Evolutionary conservation across 1,140 invertebrate genomes (phyloP), one percentile per base, ranked within the genome.

Genomic region (Spodoptera frugiperda): DNA sequence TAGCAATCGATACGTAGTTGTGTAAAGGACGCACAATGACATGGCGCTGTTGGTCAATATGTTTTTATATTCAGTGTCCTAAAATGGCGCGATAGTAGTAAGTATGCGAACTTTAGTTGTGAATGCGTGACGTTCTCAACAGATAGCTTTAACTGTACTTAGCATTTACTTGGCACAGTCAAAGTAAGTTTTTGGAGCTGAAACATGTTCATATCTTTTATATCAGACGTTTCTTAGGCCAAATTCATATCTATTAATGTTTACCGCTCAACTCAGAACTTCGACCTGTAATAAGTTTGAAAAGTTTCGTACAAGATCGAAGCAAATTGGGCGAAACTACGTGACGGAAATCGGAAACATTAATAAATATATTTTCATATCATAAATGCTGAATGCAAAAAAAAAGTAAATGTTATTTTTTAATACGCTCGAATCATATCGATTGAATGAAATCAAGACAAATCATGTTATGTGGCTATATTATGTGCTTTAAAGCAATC

Each of bases 91-190:
- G 25, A 14, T 68, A 68, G 21, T 49, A 15, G 12, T 67, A 67
- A 68, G 49, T 49, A 67, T 12, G 10, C 15, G 65, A 68, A 33
- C 19, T 12, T 51, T 68, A 51, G 65, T 68, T 53, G 25, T 33
- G 65, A 68, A 68, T 68, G 65, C 65, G 21, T 68, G 65, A 53
- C 65, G 53, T 68, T 68, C 65, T 17, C 19, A 30, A 53, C 65
- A 68, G 25, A 68, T 53, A 68, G 65, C 65, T 53, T 68, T 68
- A 68, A 68, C 65, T 53, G 46, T 68, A 53, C 65, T 53, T 51
- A 68, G 65, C 48, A 68, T 33, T 68, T 68, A 68, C 48, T 30
- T 53, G 46, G 48, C 21, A 53, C 48, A 63, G 33, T 44, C 59
- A 63, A 63, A 11, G 33, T 63, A 63, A 44, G 54, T 14, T 57